Evolutionary conservation across 2,888 invertebrate species (phyloP), one percentile per base, ranked within the genome.

Genomic region (Tribolium freemani): DNA sequence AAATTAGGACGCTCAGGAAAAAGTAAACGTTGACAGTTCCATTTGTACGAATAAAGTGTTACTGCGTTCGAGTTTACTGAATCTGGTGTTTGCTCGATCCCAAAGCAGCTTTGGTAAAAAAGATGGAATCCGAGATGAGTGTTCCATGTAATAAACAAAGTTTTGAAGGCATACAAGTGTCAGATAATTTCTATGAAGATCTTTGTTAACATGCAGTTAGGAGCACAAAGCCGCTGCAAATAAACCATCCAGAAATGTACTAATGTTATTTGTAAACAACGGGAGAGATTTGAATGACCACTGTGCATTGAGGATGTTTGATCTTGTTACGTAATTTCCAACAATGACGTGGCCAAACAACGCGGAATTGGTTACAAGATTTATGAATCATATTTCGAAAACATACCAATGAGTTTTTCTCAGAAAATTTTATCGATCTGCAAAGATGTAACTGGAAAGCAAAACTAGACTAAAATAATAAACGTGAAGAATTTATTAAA

Each of bases 191-290:
- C 20, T 10, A 10, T 53, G 21, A 53, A 21, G 30, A 54, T 8
- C 56, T 30, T 56, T 10, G 45, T 58, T 58, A 45, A 16, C 44
- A 20, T 58, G 58, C 58, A 58, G 11, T 11, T 45, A 8, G n/a
- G 20, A 56, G 8, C 45, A 58, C 58, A 45, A 38, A 21, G 45
- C 45, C 21, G 20, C 45, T n/a, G 10, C 56, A 56, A 56, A 56
- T 56, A 30, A 56, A 56, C 56, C 11, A 10, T 58, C 16, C 44
- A 38, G 20, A 58, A 58, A 58, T 9, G 9, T 58, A 45, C 44
- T 45, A 58, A 58, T 13, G 45, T 13, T 9, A 44, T 58, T 58
- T 58, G 58, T 58, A 58, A 20, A 58, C 58, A 58, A 58, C 31
- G 21, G 44, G 20, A 38, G 16, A 58, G 11, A 58, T 58, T 38